These are phyloP conservation scores for Cheiracanthium punctorium DNA, from an alignment of 2,888 invertebrate species.

Conservation along the genomic window DNA sequence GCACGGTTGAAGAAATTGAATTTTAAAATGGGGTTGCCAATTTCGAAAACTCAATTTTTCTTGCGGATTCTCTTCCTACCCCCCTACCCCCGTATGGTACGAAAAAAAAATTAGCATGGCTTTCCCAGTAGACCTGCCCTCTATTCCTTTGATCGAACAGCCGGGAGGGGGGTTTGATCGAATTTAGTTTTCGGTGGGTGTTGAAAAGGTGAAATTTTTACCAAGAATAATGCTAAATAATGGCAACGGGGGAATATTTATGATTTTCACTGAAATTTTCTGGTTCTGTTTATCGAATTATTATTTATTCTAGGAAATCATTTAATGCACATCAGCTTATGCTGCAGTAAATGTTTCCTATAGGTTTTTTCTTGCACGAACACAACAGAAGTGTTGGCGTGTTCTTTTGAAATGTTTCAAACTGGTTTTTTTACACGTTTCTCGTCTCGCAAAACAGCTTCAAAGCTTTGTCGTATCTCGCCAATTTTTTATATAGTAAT, in stretches of 20 bases:
- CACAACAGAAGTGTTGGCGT: no score
- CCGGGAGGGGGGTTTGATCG: conserved; percentile 12
- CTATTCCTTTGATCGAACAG: conserved; percentile 13
- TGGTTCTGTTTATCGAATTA: neutral
- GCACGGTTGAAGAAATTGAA: conserved; percentile 50
- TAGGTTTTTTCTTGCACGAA: no score
- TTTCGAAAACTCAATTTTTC: conserved; percentile 62
- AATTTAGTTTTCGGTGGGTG: conserved; percentile 29
- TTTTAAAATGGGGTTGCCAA: conserved; percentile 53
- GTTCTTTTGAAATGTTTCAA: no score
- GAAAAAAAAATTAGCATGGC: conserved; percentile 26
- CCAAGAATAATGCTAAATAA: conserved; percentile 6
- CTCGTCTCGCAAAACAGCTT: no score
- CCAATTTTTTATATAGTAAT: no score
- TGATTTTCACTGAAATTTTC: neutral
- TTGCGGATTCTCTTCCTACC: conserved; percentile 38
- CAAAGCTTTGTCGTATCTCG: no score
- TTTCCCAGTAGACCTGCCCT: neutral
- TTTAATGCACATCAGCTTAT: no score
- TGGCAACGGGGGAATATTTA: neutral
- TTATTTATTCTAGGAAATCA: neutral
- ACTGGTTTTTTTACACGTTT: no score
- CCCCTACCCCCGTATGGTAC: neutral
- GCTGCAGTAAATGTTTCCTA: no score
- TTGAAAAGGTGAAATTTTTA: conserved; percentile 6